phyloP scores from a whole-genome alignment of 2,888 invertebrate genomes.

The Fissipunctia ypsillon region DNA sequence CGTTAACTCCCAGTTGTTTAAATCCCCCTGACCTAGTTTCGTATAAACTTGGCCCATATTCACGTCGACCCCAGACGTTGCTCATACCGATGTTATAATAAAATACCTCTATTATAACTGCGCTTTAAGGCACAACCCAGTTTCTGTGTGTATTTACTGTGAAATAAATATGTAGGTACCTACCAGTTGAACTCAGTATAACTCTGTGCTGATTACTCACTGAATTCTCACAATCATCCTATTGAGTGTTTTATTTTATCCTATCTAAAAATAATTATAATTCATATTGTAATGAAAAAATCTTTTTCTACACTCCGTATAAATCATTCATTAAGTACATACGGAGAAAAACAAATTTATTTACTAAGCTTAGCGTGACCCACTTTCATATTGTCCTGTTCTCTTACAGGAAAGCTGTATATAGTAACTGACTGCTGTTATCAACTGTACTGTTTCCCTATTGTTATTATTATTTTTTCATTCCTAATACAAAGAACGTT shows the following conservation, averaged over 20 bases:
- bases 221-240: slow-evolving; percentile 3
- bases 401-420: slow-evolving; percentile 50
- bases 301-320: not conserved
- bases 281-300: not conserved
- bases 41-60: slow-evolving; percentile 86
- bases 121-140: slow-evolving; percentile 28
- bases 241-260: not conserved
- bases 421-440: slow-evolving; percentile 29
- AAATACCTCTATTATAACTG: slow-evolving; percentile 55
- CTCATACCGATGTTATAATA: slow-evolving; percentile 60
- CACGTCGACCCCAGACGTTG: slow-evolving; percentile 73
- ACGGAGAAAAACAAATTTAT: slow-evolving; percentile 16
- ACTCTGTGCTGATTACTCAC: slow-evolving; percentile 7
- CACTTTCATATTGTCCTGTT: slow-evolving; percentile 46
- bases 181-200: not conserved
- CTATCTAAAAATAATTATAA: slow-evolving; percentile 1
- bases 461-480: slow-evolving; percentile 19
- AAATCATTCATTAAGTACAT: not conserved
- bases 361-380: slow-evolving; percentile 28
- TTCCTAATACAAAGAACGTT: not conserved
- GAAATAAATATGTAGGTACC: slow-evolving; percentile 1
- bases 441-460: not conserved
- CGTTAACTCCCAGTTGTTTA: slow-evolving; percentile 78
- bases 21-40: slow-evolving; percentile 85
- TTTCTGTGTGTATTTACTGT: slow-evolving; percentile 12